phyloP scores from a whole-genome alignment of 2,113 vertebrate species.

The Anas platyrhynchos region DNA sequence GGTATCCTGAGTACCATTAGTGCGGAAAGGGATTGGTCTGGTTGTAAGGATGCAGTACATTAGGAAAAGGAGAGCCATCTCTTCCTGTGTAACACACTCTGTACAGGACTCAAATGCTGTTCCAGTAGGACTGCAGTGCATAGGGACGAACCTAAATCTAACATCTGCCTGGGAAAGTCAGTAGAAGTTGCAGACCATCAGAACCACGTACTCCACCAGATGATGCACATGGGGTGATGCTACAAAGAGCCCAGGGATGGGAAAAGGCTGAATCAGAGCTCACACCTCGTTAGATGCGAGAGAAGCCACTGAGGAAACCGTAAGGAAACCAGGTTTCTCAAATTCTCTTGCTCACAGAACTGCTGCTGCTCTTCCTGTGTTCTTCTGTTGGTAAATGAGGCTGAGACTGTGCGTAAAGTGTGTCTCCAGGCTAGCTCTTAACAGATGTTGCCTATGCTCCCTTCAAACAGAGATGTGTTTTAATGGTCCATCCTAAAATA shows the following conservation, averaged over 20 bases:
- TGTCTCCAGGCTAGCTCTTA: slow-evolving; percentile 9
- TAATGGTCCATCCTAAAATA: background rate
- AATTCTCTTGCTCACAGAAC: background rate
- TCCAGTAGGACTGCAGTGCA: background rate
- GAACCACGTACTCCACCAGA: background rate
- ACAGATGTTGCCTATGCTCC: background rate
- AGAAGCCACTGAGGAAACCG: background rate
- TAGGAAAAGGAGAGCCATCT: background rate
- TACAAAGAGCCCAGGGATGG: background rate
- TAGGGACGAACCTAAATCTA: background rate
- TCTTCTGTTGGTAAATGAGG: background rate
- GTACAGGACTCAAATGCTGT: background rate
- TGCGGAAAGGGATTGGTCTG: fast-evolving
- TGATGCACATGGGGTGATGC: fast-evolving
- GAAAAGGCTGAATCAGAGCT: background rate
- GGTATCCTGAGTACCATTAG: background rate
- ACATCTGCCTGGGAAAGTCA: background rate
- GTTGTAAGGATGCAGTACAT: background rate
- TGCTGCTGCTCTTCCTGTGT: background rate
- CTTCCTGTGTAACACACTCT: background rate
- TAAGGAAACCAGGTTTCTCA: background rate
- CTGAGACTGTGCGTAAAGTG: background rate
- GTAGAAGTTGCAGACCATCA: background rate
- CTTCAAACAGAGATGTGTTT: background rate
- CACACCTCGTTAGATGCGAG: background rate